Conservation (phyloP, 2,797 vertebrate species). For the Triplophysa yarkandensis region DNA sequence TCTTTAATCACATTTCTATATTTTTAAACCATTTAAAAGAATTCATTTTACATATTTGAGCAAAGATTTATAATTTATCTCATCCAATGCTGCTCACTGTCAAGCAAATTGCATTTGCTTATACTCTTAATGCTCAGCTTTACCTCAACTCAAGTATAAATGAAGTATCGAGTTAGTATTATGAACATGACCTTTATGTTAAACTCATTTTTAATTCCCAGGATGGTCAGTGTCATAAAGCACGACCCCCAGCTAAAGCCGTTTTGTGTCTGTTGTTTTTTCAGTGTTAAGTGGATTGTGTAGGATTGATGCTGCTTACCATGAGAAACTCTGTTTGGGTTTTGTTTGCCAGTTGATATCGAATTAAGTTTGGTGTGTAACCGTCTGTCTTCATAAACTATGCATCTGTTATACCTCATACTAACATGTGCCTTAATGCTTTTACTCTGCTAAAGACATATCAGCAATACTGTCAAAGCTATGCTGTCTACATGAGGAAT, state of each 20-base stretch:
- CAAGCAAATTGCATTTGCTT: conserved; percentile 58
- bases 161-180: conserved; percentile 54
- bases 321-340: conserved; percentile 59
- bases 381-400: conserved; percentile 54
- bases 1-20: conserved; percentile 14
- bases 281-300: conserved; percentile 56
- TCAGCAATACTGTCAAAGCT: conserved; percentile 43
- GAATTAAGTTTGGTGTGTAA: conserved; percentile 60
- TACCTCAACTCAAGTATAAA: conserved; percentile 59
- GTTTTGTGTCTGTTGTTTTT: conserved; percentile 45
- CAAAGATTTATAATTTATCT: conserved; percentile 43
- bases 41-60: conserved; percentile 47
- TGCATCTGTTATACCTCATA: conserved; percentile 62
- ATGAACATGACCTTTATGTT: conserved; percentile 23
- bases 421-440: conserved; percentile 54
- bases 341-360: conserved; percentile 57
- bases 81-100: conserved; percentile 65
- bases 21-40: conserved; percentile 17
- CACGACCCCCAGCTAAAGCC: conserved; percentile 33
- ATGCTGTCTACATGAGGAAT: conserved; percentile 40
- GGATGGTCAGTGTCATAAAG: conserved; percentile 32
- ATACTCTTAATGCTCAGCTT: conserved; percentile 52
- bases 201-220: conserved; percentile 13
- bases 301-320: conserved; percentile 58
- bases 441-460: conserved; percentile 51